A percentile compares a stretch with the other conserved stretches of the same genome.
Conservation (phyloP, 1,140 invertebrate species). For the Brachystomella parvula region DNA sequence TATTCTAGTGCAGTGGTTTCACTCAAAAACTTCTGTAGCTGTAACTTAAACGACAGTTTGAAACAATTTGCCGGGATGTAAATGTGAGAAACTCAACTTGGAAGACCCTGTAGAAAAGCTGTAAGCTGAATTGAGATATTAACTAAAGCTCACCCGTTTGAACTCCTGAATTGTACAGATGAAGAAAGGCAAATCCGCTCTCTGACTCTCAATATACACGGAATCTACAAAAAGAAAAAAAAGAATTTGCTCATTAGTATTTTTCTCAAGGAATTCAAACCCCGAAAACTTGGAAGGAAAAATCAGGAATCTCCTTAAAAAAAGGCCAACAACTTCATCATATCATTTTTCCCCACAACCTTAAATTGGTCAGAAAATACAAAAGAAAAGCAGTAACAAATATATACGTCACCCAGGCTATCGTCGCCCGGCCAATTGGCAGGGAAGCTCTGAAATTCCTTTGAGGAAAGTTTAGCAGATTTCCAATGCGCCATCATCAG, state of each 20-base stretch:
- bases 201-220: conserved; percentile 47
- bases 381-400: background rate
- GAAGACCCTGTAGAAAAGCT: background rate
- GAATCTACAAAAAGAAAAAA: conserved; percentile 42
- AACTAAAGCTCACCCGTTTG: conserved; percentile 45
- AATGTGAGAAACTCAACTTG: no score
- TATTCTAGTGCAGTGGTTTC: no score
- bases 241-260: conserved; percentile 5
- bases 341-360: background rate
- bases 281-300: background rate
- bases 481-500: no score
- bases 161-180: conserved; percentile 47
- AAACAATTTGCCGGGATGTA: no score
- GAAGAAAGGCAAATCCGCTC: conserved; percentile 47
- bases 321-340: background rate
- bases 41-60: no score
- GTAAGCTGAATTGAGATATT: no score
- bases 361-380: background rate
- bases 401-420: no score
- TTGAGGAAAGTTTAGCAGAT: no score
- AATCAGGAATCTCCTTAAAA: background rate
- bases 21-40: no score
- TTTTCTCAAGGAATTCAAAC: background rate
- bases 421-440: no score
- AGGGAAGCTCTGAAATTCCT: no score